These are phyloP conservation scores for Hydrophis major DNA, from an alignment of 2,797 vertebrate genomes.

Conservation along the genomic window DNA sequence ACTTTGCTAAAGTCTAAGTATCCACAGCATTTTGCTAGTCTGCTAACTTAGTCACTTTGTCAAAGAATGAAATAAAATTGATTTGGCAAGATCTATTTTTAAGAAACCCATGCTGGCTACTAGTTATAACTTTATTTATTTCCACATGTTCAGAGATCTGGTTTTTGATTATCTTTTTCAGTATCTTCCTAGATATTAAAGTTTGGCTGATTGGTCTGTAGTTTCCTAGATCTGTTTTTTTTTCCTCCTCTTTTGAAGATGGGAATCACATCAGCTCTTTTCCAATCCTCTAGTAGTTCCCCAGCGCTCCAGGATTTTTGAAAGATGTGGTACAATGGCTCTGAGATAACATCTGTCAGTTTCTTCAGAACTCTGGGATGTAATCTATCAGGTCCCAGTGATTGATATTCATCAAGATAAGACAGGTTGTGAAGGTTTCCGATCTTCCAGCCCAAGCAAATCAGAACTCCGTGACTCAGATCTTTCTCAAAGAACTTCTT, in stretches of 20 bases:
- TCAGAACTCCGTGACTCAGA: no score
- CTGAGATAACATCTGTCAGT: no score
- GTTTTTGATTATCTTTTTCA: no score
- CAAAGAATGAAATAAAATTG: neutral
- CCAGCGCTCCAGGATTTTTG: neutral
- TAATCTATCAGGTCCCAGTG: no score
- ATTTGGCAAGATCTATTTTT: neutral
- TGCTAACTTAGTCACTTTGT: neutral
- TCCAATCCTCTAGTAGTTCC: neutral
- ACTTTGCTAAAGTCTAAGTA: neutral
- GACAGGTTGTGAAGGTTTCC: no score
- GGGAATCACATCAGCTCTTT: neutral
- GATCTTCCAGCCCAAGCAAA: no score
- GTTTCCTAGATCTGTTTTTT: neutral
- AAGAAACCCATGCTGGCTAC: neutral
- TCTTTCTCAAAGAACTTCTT: no score
- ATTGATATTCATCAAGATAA: no score
- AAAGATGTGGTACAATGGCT: neutral
- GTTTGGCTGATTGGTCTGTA: neutral
- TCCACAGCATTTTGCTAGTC: neutral
- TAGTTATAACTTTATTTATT: no score
- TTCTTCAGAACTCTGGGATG: no score
- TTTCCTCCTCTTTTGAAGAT: neutral
- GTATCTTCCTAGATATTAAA: no score
- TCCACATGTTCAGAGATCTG: no score